Evolutionary conservation across 2,113 vertebrate species (phyloP).

Genomic region (Forbesichthys agassizii): DNA sequence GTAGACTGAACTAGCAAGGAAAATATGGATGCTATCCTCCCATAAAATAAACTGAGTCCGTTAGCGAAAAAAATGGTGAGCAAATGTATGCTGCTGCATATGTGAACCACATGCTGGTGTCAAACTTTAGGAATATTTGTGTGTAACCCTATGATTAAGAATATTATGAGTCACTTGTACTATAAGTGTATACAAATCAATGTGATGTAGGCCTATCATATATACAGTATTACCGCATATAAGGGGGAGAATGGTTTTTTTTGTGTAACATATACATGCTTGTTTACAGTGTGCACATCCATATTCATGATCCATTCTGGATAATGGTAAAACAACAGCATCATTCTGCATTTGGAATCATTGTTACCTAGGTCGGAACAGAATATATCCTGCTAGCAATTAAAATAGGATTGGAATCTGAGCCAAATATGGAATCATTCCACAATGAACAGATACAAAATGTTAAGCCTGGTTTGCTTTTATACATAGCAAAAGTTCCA

Average conservation of each 20-base stretch:
- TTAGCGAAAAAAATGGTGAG: constrained; percentile 14
- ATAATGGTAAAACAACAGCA: constrained; percentile 67
- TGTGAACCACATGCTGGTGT: constrained; percentile 63
- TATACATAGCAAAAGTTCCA: constrained; percentile 70
- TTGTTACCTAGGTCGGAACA: constrained; percentile 71
- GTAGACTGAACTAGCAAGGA: constrained; percentile 10
- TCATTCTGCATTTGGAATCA: constrained; percentile 66
- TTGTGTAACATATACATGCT: constrained; percentile 66
- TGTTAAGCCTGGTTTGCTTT: constrained; percentile 68
- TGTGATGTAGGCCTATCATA: constrained; percentile 44
- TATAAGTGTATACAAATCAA: constrained; percentile 45
- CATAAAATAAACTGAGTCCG: constrained; percentile 21
- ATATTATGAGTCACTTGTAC: constrained; percentile 49
- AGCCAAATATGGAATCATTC: constrained; percentile 82
- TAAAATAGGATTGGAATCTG: constrained; percentile 76
- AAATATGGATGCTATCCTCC: constrained; percentile 39
- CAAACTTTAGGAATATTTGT: constrained; percentile 25
- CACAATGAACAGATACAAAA: constrained; percentile 78
- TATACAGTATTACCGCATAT: constrained; percentile 30
- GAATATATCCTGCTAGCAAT: constrained; percentile 79
- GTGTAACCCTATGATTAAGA: constrained; percentile 43
- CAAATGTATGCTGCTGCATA: constrained; percentile 52
- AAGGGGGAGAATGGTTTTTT: constrained; percentile 36
- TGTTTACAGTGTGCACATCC: constrained; percentile 63
- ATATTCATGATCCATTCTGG: constrained; percentile 71